Conservation (phyloP, 2,888 invertebrate species). For the Cerastis rubricosa region DNA sequence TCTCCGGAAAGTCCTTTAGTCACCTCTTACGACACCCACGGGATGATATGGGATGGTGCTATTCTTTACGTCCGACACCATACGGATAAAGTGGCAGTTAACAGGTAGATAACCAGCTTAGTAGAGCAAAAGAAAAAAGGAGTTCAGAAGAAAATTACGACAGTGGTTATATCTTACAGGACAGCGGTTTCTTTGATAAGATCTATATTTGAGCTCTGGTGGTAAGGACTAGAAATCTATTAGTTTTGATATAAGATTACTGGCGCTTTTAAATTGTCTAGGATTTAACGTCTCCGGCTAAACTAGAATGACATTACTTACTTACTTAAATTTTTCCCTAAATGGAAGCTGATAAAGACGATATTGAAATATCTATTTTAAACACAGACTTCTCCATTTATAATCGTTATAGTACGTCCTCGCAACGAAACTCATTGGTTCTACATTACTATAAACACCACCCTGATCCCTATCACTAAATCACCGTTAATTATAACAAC, state of each 20-base stretch:
- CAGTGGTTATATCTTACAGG: too few relatives aligned
- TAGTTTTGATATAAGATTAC: neutral
- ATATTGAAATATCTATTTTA: neutral
- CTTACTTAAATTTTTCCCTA: too few relatives aligned
- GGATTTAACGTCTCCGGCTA: neutral
- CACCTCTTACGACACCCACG: too few relatives aligned
- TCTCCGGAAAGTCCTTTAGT: too few relatives aligned
- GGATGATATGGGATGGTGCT: too few relatives aligned
- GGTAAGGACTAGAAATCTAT: neutral
- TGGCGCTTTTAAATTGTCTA: neutral
- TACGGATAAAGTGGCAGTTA: too few relatives aligned
- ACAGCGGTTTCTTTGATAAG: neutral
- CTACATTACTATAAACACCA: neutral
- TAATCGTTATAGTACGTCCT: neutral
- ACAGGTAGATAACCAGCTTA: neutral
- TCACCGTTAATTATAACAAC: slow-evolving; percentile 11
- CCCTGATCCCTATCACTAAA: slow-evolving; percentile 23
- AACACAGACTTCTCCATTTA: neutral
- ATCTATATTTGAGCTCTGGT: neutral
- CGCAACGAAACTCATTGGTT: neutral
- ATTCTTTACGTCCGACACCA: too few relatives aligned
- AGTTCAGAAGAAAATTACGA: neutral
- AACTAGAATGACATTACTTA: neutral
- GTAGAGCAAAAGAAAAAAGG: neutral
- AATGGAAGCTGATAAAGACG: neutral